These are phyloP conservation scores for Ctenoplectra terminalis DNA, from an alignment of 1,140 invertebrate species.

Conservation along the genomic window DNA sequence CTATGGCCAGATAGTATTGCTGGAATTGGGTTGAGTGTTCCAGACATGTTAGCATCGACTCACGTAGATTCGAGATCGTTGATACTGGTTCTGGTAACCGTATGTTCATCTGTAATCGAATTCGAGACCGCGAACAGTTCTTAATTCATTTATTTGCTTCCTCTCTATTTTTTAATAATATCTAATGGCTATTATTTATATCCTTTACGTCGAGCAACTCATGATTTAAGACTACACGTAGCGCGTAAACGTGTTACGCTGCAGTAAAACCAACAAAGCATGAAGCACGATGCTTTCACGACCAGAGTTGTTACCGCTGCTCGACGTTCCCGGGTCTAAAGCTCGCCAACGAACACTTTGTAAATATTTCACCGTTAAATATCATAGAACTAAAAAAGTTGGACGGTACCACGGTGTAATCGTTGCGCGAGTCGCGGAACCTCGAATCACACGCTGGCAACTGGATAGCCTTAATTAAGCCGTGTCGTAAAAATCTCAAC, in stretches of 20 bases:
- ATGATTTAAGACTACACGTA: background rate
- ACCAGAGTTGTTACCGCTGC: too few species aligned
- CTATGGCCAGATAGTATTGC: background rate
- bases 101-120: background rate
- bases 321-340: background rate
- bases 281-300: background rate
- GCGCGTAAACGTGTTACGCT: background rate
- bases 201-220: too few species aligned
- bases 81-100: background rate
- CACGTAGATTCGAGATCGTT: background rate
- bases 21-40: constrained; percentile 1
- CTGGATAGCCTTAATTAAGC: constrained; percentile 32
- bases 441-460: background rate
- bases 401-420: background rate
- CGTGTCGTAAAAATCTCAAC: background rate
- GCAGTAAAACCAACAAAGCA: background rate
- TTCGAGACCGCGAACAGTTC: too few species aligned
- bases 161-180: too few species aligned
- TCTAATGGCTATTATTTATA: too few species aligned
- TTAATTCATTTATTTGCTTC: too few species aligned
- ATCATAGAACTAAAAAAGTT: background rate
- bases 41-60: background rate
- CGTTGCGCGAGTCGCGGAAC: background rate
- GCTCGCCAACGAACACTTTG: constrained; percentile 9
- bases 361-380: background rate